Evolutionary conservation across 1,140 invertebrate species (phyloP).

Genomic region (Coptotermes formosanus): DNA sequence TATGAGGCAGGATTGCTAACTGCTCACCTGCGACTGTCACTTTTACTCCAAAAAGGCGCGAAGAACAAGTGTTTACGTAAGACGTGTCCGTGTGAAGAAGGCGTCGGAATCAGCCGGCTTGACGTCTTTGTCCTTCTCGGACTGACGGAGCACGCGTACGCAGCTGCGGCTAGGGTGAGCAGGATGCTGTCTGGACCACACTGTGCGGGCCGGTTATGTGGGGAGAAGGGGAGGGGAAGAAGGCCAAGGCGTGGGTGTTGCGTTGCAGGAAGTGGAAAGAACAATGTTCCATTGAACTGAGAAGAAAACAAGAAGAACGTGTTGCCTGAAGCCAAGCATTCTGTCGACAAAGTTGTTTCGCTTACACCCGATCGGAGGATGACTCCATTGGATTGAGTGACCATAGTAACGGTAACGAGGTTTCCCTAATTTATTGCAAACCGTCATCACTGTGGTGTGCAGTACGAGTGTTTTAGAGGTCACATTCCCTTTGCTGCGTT

Average conservation of each 20-base stretch:
- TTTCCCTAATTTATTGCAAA: background rate
- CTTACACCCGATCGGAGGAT: background rate
- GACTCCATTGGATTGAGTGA: background rate
- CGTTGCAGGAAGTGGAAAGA: slow-evolving; percentile 1
- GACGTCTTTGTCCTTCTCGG: background rate
- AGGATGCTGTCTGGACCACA: background rate
- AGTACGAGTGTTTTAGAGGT: too few species aligned
- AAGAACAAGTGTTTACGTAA: too few species aligned
- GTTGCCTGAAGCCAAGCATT: background rate
- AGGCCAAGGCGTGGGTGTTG: slow-evolving; percentile 7
- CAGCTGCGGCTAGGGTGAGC: background rate
- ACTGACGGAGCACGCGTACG: background rate
- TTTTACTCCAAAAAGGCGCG: too few species aligned
- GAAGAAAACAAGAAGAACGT: background rate
- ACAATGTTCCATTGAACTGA: slow-evolving; percentile 6
- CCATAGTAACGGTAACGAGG: background rate
- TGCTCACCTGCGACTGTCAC: too few species aligned
- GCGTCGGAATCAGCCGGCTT: background rate
- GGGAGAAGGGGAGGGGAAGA: background rate
- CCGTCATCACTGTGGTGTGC: too few species aligned
- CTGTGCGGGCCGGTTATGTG: background rate
- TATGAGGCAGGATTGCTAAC: too few species aligned
- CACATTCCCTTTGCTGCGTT: too few species aligned
- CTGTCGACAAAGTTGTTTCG: background rate
- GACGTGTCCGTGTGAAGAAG: background rate